These are phyloP conservation scores for Chascanopsetta lugubris DNA, from an alignment of 2,113 vertebrate species.

Conservation along the genomic window DNA sequence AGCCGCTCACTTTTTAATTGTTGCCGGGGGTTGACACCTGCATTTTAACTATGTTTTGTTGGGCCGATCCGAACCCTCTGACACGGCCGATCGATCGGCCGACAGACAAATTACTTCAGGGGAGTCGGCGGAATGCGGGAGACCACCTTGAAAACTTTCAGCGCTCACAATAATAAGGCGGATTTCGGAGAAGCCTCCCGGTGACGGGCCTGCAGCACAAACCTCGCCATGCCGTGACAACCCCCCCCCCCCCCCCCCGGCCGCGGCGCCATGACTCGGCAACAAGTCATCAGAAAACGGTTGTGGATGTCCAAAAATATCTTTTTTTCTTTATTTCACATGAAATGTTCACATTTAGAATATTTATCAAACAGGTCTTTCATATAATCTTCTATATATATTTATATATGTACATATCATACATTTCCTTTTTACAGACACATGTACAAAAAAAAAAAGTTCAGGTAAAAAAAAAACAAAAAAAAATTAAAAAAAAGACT, in stretches of 20 bases:
- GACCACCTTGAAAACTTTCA: constrained; percentile 3
- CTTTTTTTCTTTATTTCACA: constrained; percentile 74
- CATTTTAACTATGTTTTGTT: background rate
- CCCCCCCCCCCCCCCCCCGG: background rate
- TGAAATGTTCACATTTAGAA: constrained; percentile 81
- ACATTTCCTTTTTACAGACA: constrained; percentile 77
- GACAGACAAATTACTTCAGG: constrained; percentile 1
- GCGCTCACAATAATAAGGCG: background rate
- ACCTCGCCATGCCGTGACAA: background rate
- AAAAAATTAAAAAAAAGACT: constrained; percentile 44
- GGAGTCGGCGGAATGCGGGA: background rate
- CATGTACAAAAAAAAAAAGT: constrained; percentile 77
- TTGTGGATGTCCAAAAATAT: constrained; percentile 76
- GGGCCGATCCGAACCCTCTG: background rate
- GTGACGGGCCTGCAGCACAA: background rate
- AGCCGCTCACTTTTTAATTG: background rate
- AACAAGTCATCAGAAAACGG: constrained; percentile 27
- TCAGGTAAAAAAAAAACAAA: constrained; percentile 45
- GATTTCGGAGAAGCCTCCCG: too few relatives aligned
- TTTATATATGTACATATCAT: constrained; percentile 62
- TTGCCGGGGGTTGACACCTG: background rate
- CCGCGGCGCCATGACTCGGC: background rate
- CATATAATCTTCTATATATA: constrained; percentile 74
- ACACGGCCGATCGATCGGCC: constrained; percentile 9
- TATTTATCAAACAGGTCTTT: constrained; percentile 78